phyloP scores from a whole-genome alignment of 2,113 vertebrate genomes.

The Stictonetta naevosa region DNA sequence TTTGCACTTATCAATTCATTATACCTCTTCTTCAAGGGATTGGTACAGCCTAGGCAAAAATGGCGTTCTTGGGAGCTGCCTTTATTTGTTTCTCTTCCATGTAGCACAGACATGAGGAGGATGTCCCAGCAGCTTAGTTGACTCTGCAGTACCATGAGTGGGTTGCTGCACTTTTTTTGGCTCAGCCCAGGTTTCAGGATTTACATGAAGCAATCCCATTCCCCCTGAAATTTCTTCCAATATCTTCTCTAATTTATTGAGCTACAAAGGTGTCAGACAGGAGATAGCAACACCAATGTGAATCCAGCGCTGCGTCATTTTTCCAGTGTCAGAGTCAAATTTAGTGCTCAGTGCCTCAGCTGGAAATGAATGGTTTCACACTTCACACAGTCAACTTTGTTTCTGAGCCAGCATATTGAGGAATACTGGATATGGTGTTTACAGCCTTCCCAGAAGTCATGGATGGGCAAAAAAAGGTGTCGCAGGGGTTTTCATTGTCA shows the following conservation, averaged over 20 bases:
- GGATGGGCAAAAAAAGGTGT: background rate
- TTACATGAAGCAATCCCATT: background rate
- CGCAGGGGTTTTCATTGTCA: background rate
- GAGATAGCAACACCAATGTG: background rate
- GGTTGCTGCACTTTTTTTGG: background rate
- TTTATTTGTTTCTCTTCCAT: background rate
- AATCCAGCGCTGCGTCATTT: background rate
- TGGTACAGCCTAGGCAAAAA: background rate
- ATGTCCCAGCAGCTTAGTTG: fast-evolving
- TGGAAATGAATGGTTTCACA: background rate
- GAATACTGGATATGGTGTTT: background rate
- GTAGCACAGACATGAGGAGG: background rate
- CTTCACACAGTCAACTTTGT: fast-evolving
- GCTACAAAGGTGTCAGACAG: background rate
- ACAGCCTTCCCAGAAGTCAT: background rate
- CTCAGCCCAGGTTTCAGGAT: background rate
- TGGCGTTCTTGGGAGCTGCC: background rate
- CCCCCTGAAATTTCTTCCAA: background rate
- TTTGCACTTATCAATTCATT: background rate
- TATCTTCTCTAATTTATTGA: background rate
- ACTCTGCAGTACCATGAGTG: background rate
- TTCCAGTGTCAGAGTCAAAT: background rate
- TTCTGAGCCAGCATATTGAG: background rate
- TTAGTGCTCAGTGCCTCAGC: background rate
- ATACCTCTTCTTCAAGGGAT: background rate